These are phyloP conservation scores for Ferdinandea cuprea DNA, from an alignment of 2,888 invertebrate species.

Conservation along the genomic window DNA sequence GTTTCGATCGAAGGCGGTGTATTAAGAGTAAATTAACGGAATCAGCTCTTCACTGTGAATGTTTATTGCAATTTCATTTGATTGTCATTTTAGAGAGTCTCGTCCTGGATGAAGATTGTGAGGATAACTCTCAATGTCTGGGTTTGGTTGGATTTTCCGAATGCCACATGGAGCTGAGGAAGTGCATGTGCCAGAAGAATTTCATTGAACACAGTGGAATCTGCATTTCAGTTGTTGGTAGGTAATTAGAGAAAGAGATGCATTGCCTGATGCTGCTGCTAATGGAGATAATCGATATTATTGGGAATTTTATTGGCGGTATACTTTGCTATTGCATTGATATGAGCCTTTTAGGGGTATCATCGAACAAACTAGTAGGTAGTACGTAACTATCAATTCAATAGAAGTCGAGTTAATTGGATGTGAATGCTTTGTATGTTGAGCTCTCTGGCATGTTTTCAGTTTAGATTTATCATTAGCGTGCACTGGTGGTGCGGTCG, in stretches of 20 bases:
- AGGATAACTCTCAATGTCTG: slow-evolving; percentile 78
- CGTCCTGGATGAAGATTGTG: slow-evolving; percentile 77
- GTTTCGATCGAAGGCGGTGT: slow-evolving; percentile 79
- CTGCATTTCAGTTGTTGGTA: slow-evolving; percentile 79
- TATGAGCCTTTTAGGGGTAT: too few relatives aligned
- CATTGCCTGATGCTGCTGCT: neutral
- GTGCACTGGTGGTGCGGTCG: too few relatives aligned
- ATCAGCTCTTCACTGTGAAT: slow-evolving; percentile 22
- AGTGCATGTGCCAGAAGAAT: slow-evolving; percentile 77
- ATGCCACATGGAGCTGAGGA: slow-evolving; percentile 75
- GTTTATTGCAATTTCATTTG: slow-evolving; percentile 40
- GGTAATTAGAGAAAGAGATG: slow-evolving; percentile 74
- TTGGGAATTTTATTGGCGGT: neutral
- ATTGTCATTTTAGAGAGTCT: slow-evolving; percentile 76
- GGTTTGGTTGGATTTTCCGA: slow-evolving; percentile 76
- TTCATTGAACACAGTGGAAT: slow-evolving; percentile 76
- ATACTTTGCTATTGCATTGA: neutral
- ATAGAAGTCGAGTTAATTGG: too few relatives aligned
- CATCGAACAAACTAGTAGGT: too few relatives aligned
- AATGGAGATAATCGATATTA: neutral
- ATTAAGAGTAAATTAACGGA: slow-evolving; percentile 76
- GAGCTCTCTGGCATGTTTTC: too few relatives aligned
- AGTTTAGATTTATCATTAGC: too few relatives aligned
- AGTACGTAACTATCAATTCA: too few relatives aligned
- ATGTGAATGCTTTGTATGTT: too few relatives aligned